Base-by-base conservation (phyloP, 2,888 invertebrate genomes). In the Mamestra brassicae region DNA sequence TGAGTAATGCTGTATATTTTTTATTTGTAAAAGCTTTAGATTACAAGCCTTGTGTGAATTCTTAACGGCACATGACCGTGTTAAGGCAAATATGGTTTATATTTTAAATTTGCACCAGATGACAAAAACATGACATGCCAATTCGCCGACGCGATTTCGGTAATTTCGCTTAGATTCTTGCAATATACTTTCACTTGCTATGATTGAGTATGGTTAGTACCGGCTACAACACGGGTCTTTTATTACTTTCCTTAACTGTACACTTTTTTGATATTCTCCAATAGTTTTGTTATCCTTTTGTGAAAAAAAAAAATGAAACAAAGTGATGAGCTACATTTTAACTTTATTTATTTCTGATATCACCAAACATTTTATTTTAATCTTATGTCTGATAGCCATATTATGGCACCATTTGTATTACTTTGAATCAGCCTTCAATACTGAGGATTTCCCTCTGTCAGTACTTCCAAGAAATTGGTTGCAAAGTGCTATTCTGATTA, bases 1-100 rank as follows among this genome's bases (percentile, higher is more conserved):
- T 95, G 94, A 95, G 95, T 95, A 95, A 94, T 93, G 84, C 87
- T n/a, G 26, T 88, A 89, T 85, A 81, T 80, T 83, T 83, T 80
- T 81, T 80, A 78, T 78, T 83, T 74, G 75, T 64, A 64, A 84
- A 80, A 83, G 82, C 78, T 81, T 87, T 76, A 83, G 80, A 83
- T 83, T 86, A 83, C 84, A 81, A 73, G 58, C 36, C 61, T 80
- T 77, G 55, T 74, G 66, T 64, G 61, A 74, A 84, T 72, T 74
- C 42, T 71, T 70, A 75, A 62, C 66, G 45, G 42, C 42, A 69
- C 55, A 64, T 65, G 13, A 76, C 50, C 17, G 64, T 62, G 34
- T 73, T 34, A n/a, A 66, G 15, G 26, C 47, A 63, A 78, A 74
- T 66, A 50, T 26, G 38, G 58, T 63, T 71, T 69, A 11, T 47